phyloP scores from a whole-genome alignment of 2,113 vertebrate genomes.

The Stegostoma tigrinum region DNA sequence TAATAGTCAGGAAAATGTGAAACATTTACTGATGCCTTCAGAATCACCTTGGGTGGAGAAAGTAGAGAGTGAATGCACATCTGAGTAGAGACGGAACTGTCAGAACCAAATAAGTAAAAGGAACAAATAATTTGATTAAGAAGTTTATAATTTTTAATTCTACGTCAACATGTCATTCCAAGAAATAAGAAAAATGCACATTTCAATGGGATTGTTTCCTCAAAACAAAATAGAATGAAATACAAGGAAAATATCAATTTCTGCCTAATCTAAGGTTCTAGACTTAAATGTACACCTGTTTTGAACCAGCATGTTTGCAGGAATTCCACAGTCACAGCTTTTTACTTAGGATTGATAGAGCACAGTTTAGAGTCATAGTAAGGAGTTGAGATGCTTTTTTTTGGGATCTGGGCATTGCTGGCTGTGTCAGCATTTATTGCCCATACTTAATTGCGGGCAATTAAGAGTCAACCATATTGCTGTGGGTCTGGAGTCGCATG shows the following conservation, averaged over 20 bases:
- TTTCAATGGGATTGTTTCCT: not conserved
- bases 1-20: not conserved
- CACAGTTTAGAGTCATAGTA: not conserved
- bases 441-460: too few species aligned
- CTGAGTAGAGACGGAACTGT: not conserved
- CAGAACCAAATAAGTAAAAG: not conserved
- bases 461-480: too few species aligned
- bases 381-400: not conserved
- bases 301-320: not conserved
- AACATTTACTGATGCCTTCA: not conserved
- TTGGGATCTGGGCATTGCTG: too few species aligned
- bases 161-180: not conserved
- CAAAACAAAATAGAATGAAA: not conserved
- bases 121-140: not conserved
- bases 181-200: not conserved
- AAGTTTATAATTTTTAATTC: not conserved
- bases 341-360: not conserved
- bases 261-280: not conserved
- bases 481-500: too few species aligned
- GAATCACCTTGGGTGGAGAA: not conserved
- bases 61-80: not conserved
- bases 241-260: not conserved
- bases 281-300: not conserved
- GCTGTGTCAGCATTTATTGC: too few species aligned
- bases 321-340: not conserved